Base-by-base conservation (phyloP, 2,797 vertebrate genomes). In the Halcyon badia region DNA sequence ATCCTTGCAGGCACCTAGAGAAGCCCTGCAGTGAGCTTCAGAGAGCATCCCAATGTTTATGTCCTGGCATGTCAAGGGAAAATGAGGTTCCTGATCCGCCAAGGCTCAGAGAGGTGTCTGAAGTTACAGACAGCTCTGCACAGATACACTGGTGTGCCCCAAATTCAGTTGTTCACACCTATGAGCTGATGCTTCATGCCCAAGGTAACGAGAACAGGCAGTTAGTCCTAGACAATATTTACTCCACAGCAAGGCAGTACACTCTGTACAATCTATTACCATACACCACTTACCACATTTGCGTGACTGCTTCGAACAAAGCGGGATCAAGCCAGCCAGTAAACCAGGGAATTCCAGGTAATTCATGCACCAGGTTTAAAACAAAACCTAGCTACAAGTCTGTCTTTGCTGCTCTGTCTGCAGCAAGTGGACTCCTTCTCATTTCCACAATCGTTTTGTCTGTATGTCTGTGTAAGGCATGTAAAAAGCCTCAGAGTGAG, bases 91-190 rank as follows among this genome's bases (percentile, higher is more conserved):
- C 98, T 21, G 97, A 97, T 35, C 79, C 98, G 1, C 98, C 98
- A 0, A 97, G 57, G 41, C 91, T 98, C 35, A 92, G 77, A 41
- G 96, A 88, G 13, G 96, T 98, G 62, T 95, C 87, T 4, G 97
- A 98, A 94, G 92, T 97, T 24, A 98, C 98, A 0, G 98, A 98
- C 87, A 98, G 97, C 8, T 98, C 98, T 1, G 97, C 96, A 2
- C 97, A 98, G 14, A 88, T 99, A 48, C 97, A 51, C 85, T 99
- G 98, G 98, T 99, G 98, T 0, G 98, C 98, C 33, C 98, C 98
- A 9, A 97, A 98, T 79, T 99, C 98, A 0, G 91, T 97, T 31
- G 98, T 99, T 44, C 93, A 56, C 10, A 92, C 95, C 71, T 98
- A 98, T 19, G 96, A 98, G 89, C 93, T 99, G 83, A 80, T 6